Percentiles rank a stretch among this genome's conserved stretches.
Evolutionary conservation across 2,113 vertebrate genomes (phyloP).

Genomic region (Geothlypis trichas): DNA sequence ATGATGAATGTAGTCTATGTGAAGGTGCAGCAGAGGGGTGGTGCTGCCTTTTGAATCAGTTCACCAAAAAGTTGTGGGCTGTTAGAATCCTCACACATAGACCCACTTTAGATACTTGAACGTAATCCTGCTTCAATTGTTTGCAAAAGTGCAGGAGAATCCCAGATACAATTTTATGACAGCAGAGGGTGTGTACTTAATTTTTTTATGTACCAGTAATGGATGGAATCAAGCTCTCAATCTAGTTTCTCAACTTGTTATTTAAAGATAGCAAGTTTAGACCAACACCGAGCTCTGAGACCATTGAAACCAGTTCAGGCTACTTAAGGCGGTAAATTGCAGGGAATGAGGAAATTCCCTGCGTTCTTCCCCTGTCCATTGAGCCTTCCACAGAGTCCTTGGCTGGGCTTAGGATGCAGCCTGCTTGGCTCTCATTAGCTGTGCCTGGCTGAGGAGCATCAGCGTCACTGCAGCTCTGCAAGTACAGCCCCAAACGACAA

Average conservation of each 20-base stretch:
- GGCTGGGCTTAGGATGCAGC: not conserved
- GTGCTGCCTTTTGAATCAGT: not conserved
- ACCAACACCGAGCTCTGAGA: not conserved
- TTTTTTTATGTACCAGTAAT: not conserved
- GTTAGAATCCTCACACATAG: not conserved
- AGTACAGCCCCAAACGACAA: accelerated
- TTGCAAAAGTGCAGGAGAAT: not conserved
- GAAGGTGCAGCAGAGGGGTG: not conserved
- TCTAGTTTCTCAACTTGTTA: not conserved
- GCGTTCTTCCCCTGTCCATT: not conserved
- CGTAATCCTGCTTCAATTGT: not conserved
- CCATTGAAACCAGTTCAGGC: not conserved
- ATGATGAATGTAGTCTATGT: not conserved
- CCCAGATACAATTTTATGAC: not conserved
- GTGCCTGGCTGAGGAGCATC: not conserved
- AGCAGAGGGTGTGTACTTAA: not conserved
- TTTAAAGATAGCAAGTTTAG: not conserved
- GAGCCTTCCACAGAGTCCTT: not conserved
- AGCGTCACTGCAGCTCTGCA: not conserved
- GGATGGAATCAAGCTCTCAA: not conserved
- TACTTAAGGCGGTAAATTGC: not conserved
- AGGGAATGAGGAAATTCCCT: not conserved
- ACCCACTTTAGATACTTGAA: not conserved
- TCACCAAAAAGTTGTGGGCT: not conserved
- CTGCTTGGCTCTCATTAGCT: not conserved